phyloP scores from a whole-genome alignment of 2,113 vertebrate species.

The Lagenorhynchus albirostris region DNA sequence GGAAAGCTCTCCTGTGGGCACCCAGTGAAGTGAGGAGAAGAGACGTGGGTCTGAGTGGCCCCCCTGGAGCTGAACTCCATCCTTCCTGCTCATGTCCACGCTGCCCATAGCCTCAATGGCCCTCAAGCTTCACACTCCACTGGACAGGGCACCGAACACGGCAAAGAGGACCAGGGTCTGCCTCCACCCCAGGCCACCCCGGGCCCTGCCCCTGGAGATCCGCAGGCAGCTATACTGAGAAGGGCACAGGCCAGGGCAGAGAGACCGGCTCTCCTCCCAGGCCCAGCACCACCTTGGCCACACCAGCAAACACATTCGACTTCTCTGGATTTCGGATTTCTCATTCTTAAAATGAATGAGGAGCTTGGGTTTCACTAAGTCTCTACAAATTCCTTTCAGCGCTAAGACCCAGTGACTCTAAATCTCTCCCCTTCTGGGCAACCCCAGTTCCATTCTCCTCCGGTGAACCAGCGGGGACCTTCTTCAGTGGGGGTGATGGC shows the following conservation, averaged over 20 bases:
- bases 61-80: background rate
- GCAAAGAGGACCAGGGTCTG: accelerated
- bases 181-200: no score
- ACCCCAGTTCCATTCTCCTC: background rate
- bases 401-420: background rate
- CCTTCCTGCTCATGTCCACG: background rate
- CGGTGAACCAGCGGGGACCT: background rate
- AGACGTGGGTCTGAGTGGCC: background rate
- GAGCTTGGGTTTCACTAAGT: background rate
- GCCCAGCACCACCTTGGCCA: no score
- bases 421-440: background rate
- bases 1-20: background rate
- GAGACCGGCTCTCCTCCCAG: background rate
- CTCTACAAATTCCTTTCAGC: background rate
- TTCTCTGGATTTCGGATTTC: background rate
- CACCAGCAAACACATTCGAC: no score
- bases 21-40: background rate
- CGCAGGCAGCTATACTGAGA: background rate
- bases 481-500: accelerated
- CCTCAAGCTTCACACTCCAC: background rate
- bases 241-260: background rate
- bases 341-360: background rate
- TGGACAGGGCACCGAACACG: background rate
- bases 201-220: accelerated
- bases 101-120: background rate